These are phyloP conservation scores for Drosophila fuyamai DNA, from an alignment of 1,140 invertebrate species.

Conservation along the genomic window DNA sequence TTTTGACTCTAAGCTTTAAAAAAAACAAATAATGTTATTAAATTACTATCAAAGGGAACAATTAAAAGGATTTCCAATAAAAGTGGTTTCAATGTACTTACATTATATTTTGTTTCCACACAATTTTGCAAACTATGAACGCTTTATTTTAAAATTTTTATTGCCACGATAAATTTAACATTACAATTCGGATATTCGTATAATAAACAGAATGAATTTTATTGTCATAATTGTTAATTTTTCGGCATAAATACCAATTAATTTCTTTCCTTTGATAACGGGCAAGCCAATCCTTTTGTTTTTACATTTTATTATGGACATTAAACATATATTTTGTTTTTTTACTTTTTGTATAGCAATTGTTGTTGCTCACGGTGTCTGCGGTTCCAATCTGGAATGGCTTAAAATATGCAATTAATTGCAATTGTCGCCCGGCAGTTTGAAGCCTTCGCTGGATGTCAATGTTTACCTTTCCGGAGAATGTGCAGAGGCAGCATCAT, in stretches of 20 bases:
- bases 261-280: constrained; percentile 31
- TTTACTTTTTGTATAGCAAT: constrained; percentile 19
- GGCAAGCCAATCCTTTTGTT: constrained; percentile 4
- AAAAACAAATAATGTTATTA: no score
- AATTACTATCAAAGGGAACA: no score
- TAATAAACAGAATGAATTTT: constrained; percentile 39
- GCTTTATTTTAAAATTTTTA: not conserved
- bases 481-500: constrained; percentile 29
- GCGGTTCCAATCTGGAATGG: constrained; percentile 70
- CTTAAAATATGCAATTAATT: constrained; percentile 77
- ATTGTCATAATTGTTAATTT: constrained; percentile 74
- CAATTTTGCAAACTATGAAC: not conserved
- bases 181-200: constrained; percentile 5
- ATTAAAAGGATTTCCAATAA: no score
- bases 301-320: constrained; percentile 28
- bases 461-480: constrained; percentile 18
- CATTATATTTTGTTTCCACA: not conserved
- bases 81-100: no score
- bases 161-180: constrained; percentile 8
- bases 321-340: constrained; percentile 33
- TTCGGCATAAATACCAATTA: constrained; percentile 64
- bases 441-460: constrained; percentile 9
- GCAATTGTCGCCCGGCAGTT: constrained; percentile 65
- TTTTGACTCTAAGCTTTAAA: no score
- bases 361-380: constrained; percentile 64